These are phyloP conservation scores for Myotis brandtii DNA, from an alignment of 2,113 vertebrate species.

Conservation along the genomic window DNA sequence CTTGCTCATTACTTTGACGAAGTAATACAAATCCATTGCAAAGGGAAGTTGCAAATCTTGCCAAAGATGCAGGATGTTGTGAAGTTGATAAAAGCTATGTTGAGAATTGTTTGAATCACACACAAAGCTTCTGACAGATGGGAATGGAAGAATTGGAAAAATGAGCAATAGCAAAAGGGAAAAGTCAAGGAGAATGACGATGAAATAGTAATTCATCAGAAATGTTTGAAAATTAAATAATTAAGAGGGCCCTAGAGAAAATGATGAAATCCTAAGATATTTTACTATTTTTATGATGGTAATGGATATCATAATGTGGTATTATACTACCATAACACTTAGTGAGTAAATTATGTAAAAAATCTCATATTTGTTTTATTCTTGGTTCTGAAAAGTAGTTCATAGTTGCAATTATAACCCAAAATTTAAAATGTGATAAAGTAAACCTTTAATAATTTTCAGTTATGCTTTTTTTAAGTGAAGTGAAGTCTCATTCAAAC, in stretches of 20 bases:
- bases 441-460: constrained; percentile 38
- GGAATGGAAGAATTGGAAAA: constrained; percentile 40
- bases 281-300: constrained; percentile 42
- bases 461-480: constrained; percentile 23
- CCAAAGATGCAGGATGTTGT: constrained; percentile 43
- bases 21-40: constrained; percentile 34
- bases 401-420: constrained; percentile 40
- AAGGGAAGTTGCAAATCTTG: constrained; percentile 51
- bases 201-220: constrained; percentile 45
- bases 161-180: neutral
- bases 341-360: constrained; percentile 28
- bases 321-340: neutral
- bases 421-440: constrained; percentile 38
- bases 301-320: neutral
- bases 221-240: constrained; percentile 55
- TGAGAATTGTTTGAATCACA: constrained; percentile 40
- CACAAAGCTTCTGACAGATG: constrained; percentile 14
- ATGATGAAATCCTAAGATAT: constrained; percentile 49
- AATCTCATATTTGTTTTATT: neutral
- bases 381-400: constrained; percentile 49
- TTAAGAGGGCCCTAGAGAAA: constrained; percentile 1
- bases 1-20: constrained; percentile 44
- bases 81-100: constrained; percentile 37
- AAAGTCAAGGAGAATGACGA: constrained; percentile 29
- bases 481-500: constrained; percentile 13